Conservation (phyloP, 2,797 vertebrate species). For the Pangasius mekongensis region DNA sequence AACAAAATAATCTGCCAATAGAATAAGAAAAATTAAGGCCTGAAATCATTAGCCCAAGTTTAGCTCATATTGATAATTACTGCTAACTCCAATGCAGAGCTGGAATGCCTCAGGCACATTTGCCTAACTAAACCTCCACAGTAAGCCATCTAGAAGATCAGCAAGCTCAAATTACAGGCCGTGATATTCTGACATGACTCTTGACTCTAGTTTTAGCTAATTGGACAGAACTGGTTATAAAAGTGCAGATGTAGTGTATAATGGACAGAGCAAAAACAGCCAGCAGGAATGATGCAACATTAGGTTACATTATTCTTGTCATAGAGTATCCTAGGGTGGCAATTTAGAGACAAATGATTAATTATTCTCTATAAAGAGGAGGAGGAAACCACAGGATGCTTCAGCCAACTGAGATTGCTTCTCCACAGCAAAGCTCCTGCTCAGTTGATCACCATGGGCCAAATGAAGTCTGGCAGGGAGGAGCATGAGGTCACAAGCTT, state of each 20-base stretch:
- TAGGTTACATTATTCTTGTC: conserved; percentile 29
- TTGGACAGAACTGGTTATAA: conserved; percentile 50
- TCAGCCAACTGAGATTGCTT: conserved; percentile 65
- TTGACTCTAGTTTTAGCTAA: conserved; percentile 51
- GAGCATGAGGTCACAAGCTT: conserved; percentile 68
- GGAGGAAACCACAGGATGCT: conserved; percentile 63
- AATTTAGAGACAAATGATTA: conserved; percentile 61
- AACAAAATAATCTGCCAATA: not conserved
- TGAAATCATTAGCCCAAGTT: not conserved
- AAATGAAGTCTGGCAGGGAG: conserved; percentile 70
- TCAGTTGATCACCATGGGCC: conserved; percentile 69
- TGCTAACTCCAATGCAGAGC: not conserved
- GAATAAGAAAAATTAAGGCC: not conserved
- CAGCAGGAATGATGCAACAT: conserved; percentile 53
- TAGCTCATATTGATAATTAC: conserved; percentile 17
- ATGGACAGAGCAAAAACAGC: conserved; percentile 35
- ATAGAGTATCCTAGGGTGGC: conserved; percentile 9
- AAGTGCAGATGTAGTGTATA: conserved; percentile 44
- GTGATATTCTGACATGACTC: conserved; percentile 45
- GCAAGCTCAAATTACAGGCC: conserved; percentile 43
- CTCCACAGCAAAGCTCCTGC: conserved; percentile 65
- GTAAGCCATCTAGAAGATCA: conserved; percentile 30
- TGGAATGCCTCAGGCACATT: conserved; percentile 18
- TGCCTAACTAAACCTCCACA: conserved; percentile 32
- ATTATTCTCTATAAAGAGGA: conserved; percentile 70